Percentiles rank a stretch among this genome's conserved stretches.
Conservation (phyloP, 2,888 invertebrate species). For the Lathronympha strigana region DNA sequence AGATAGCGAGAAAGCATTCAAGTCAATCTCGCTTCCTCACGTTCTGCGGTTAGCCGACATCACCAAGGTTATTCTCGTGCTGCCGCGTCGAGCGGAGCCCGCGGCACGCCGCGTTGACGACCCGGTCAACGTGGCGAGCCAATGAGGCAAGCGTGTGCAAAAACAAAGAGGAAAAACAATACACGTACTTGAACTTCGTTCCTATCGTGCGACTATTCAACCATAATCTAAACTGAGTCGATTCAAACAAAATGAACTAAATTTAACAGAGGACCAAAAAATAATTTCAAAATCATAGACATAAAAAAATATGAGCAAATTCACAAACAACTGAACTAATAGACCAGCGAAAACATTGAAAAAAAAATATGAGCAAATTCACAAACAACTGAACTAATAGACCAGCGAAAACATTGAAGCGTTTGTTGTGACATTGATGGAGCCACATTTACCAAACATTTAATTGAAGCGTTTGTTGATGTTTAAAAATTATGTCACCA, state of each 20-base stretch:
- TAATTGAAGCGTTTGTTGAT: too few species aligned
- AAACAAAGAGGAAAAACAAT: conserved; percentile 35
- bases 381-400: too few species aligned
- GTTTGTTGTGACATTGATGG: too few species aligned
- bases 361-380: too few species aligned
- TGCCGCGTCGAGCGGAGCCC: conserved; percentile 52
- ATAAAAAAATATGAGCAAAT: too few species aligned
- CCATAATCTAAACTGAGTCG: not conserved
- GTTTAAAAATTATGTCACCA: too few species aligned
- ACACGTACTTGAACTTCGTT: conserved; percentile 15
- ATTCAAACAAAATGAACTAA: not conserved
- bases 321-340: not conserved
- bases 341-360: not conserved
- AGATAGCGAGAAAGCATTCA: conserved; percentile 67
- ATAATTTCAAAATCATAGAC: not conserved
- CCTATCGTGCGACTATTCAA: conserved; percentile 4
- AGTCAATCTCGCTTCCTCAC: conserved; percentile 65
- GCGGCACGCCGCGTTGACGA: conserved; percentile 59
- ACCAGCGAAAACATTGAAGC: too few species aligned
- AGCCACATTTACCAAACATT: too few species aligned
- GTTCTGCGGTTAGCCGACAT: conserved; percentile 74
- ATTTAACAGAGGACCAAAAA: not conserved
- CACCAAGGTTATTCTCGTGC: conserved; percentile 78
- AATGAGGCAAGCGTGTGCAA: conserved; percentile 38
- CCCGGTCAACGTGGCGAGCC: conserved; percentile 49